Base-by-base conservation (phyloP, 2,797 vertebrate genomes). In the Lepus oiostolus region DNA sequence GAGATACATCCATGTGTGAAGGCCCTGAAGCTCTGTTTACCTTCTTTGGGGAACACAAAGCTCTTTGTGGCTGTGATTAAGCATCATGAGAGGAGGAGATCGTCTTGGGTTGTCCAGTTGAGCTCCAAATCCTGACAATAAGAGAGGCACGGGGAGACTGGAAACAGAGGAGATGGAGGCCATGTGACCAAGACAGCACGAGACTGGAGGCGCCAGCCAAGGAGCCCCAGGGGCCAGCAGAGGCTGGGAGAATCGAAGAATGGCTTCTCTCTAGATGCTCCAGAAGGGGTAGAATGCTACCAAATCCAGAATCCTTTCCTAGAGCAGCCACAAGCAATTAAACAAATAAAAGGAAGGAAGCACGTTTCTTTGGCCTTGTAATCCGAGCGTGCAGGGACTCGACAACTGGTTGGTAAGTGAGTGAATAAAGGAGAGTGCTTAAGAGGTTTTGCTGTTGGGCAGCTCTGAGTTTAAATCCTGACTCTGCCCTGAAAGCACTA, bases 201-300 rank as follows among this genome's bases (percentile, higher is more conserved):
- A 62, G 50, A 11, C 4, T 1, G 4, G 5, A 26, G 6, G 28
- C 38, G 1, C 71, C 68, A 32, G 8, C 76, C 26, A 32, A 19
- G 67, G 52, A 13, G 30, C 0, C 2, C 2, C 24, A 2, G 10
- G 9, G 8, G 22, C 60, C 42, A 10, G 71, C 10, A 22, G 88
- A 30, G 79, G 14, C 79, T 1, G 5, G n/a, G 84, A n/a, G 72
- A 28, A 38, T n/a, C 62, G 7, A 54, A 68, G 75, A 21, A 38
- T 5, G 0, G 1, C 17, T 5, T 30, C 62, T 62, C 28, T 14
- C 30, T 2, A 0, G 16, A 68, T 11, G 0, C 38, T 42, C 28
- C 14, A 5, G 22, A 63, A 67, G 75, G 70, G 50, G 17, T 28
- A 1, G 21, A 32, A 6, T 7, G 75, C 60, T 13, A 67, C 74